Conservation (phyloP, 2,113 vertebrate species). For the Lampris incognitus region DNA sequence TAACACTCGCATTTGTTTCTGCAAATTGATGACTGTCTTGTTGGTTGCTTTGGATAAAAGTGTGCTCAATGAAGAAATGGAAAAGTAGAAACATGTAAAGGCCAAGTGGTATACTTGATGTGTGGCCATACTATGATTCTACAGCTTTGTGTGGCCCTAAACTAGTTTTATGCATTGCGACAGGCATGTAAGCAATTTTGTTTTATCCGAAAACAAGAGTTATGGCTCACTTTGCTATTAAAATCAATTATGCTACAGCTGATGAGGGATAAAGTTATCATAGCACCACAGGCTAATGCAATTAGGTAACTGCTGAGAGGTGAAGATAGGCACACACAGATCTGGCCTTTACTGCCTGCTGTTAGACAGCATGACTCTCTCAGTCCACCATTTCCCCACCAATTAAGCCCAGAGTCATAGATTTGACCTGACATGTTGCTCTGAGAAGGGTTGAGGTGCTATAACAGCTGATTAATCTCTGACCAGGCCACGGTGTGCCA, state of each 20-base stretch:
- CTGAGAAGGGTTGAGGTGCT: slow-evolving; percentile 32
- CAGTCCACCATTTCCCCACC: slow-evolving; percentile 52
- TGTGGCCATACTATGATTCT: too few species aligned
- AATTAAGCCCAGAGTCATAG: slow-evolving; percentile 61
- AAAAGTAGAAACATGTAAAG: too few species aligned
- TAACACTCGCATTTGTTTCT: too few species aligned
- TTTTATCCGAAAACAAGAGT: background rate
- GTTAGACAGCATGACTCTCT: slow-evolving; percentile 43
- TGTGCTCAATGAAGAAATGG: too few species aligned
- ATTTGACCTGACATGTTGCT: slow-evolving; percentile 63
- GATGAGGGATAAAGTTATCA: slow-evolving; percentile 40
- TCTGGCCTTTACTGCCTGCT: slow-evolving; percentile 60
- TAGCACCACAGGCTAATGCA: slow-evolving; percentile 47
- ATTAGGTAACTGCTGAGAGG: slow-evolving; percentile 60
- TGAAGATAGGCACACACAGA: slow-evolving; percentile 27
- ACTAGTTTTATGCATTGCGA: too few species aligned
- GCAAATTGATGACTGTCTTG: too few species aligned
- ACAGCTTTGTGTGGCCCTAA: too few species aligned
- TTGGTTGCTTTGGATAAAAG: too few species aligned
- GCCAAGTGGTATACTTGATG: too few species aligned
- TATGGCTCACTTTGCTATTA: slow-evolving; percentile 39
- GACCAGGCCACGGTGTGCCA: slow-evolving; percentile 48
- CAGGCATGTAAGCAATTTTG: too few species aligned
- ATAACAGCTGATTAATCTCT: slow-evolving; percentile 71
- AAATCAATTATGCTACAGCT: slow-evolving; percentile 56